phyloP scores from a whole-genome alignment of 2,888 invertebrate genomes.

The Pammene fasciana region DNA sequence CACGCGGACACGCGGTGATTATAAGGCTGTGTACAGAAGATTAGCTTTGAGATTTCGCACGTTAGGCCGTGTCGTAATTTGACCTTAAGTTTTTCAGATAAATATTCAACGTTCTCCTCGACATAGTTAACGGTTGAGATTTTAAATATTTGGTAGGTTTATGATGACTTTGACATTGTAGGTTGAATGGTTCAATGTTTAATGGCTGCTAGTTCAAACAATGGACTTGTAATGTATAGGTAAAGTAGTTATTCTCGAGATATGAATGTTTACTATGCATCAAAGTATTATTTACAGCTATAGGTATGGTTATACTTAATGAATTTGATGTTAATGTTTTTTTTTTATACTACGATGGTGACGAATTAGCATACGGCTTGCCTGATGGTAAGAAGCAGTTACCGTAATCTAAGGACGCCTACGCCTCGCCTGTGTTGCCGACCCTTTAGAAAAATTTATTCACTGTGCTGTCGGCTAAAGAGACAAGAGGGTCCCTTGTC shows the following conservation, averaged over 20 bases:
- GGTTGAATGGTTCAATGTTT: constrained; percentile 16
- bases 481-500: too few relatives aligned
- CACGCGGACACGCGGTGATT: neutral
- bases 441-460: too few relatives aligned
- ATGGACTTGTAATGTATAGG: too few relatives aligned
- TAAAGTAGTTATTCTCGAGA: neutral
- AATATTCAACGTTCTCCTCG: constrained; percentile 41
- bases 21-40: constrained; percentile 36
- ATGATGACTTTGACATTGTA: constrained; percentile 25
- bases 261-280: neutral
- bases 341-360: too few relatives aligned
- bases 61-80: constrained; percentile 22
- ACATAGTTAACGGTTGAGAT: constrained; percentile 32
- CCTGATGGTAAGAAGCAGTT: too few relatives aligned
- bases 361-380: too few relatives aligned
- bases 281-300: neutral
- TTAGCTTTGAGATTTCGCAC: constrained; percentile 38
- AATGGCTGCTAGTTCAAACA: neutral
- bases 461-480: too few relatives aligned
- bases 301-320: too few relatives aligned
- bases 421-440: too few relatives aligned
- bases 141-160: constrained; percentile 31
- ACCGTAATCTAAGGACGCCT: too few relatives aligned
- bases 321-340: too few relatives aligned
- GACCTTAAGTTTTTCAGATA: constrained; percentile 36